Percentiles rank a stretch among this genome's conserved stretches.
These are phyloP conservation scores for Haemorhous mexicanus DNA, from an alignment of 2,113 vertebrate species.

Conservation along the genomic window DNA sequence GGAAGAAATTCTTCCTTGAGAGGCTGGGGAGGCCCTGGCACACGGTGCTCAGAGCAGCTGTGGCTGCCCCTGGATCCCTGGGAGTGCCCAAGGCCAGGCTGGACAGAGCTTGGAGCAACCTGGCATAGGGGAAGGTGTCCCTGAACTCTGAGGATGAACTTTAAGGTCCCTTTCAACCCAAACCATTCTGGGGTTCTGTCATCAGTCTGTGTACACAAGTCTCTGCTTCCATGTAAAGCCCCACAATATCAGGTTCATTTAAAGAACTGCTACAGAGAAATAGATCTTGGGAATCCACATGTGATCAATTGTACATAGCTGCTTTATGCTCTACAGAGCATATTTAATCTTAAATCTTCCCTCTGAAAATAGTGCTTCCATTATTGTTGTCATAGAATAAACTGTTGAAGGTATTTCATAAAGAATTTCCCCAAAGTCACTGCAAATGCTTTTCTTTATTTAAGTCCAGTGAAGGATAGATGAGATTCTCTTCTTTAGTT, in stretches of 20 bases:
- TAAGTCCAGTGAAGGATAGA: neutral
- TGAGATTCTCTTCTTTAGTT: neutral
- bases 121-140: fast-evolving
- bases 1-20: neutral
- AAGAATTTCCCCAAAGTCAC: neutral
- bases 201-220: too few species aligned
- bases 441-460: neutral
- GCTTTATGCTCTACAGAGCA: neutral
- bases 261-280: neutral
- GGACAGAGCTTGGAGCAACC: fast-evolving
- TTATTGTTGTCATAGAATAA: neutral
- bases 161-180: neutral
- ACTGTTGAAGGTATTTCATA: neutral
- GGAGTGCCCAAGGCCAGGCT: fast-evolving
- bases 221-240: neutral
- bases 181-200: neutral
- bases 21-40: neutral
- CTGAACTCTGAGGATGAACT: neutral
- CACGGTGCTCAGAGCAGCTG: neutral
- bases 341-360: neutral
- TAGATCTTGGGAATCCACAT: neutral
- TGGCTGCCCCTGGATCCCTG: neutral
- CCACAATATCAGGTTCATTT: neutral
- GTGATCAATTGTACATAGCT: neutral
- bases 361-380: constrained; percentile 1